Evolutionary conservation across 2,888 invertebrate species (phyloP), one percentile per base, ranked within the genome.

Genomic region (Acrobasis repandana): DNA sequence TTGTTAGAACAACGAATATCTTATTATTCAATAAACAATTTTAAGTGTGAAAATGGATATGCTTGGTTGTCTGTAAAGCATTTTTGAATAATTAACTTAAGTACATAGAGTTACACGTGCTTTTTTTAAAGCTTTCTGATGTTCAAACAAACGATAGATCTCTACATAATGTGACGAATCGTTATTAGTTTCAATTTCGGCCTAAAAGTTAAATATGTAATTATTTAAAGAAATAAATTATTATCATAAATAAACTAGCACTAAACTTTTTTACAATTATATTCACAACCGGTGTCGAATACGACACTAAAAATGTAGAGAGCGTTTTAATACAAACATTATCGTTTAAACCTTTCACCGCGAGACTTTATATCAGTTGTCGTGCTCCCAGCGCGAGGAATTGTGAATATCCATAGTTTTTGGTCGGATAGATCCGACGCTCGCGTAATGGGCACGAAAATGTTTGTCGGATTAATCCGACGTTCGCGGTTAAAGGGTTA

Each of bases 241-340:
- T 49, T 50, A 50, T 18, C 28, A 50, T 50, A 50, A 36, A 52
- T 52, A 16, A 2, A 52, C 34, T 52, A n/a, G 43, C 43, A 43
- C 10, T 52, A 15, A 15, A 36, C 15, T n/a, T 10, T 9, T 5
- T 16, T 52, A 52, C 36, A 58, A 58, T 20, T 28, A 57, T 51
- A 60, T 66, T 68, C 65, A 69, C 67, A 67, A 66, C 64, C 65
- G 58, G 63, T 63, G 60, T 65, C 63, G 62, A 67, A 64, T 65
- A 28, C n/a, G 50, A 28, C 50, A 28, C 14, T 50, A 14, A 20
- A 50, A 50, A 14, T 20, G 28, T 18, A 50, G 50, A 50, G 50
- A 50, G 50, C 50, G 5, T 50, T 14, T n/a, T 14, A 48, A 46
- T 46, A 48, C 48, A 28, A n/a, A 6, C 14, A n/a, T 43, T 11